These are phyloP conservation scores for Lasioglossum figueresi DNA, from an alignment of 2,888 invertebrate genomes.

Conservation along the genomic window DNA sequence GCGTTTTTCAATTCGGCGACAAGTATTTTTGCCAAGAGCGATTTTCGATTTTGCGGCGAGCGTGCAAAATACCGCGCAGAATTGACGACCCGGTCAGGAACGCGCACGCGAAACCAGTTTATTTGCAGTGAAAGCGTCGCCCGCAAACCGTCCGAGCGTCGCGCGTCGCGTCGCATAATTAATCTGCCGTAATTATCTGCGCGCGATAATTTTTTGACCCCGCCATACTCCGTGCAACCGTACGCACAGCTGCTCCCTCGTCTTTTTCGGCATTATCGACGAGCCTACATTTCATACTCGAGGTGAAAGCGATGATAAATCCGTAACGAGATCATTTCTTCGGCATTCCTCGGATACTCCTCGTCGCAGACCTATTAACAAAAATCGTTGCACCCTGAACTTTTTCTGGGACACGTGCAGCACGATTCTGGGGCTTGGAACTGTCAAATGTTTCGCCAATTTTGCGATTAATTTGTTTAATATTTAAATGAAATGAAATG, in stretches of 20 bases:
- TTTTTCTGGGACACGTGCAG: neutral
- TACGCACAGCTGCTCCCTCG: neutral
- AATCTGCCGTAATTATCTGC: constrained; percentile 38
- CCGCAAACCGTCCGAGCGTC: neutral
- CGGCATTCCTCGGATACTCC: neutral
- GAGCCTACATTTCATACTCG: neutral
- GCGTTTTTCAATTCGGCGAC: neutral
- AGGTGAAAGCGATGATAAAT: constrained; percentile 50
- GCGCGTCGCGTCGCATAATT: constrained; percentile 26
- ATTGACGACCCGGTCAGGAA: constrained; percentile 16
- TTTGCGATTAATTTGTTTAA: no score
- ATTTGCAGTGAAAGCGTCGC: constrained; percentile 32
- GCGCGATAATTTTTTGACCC: constrained; percentile 28
- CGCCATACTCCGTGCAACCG: neutral
- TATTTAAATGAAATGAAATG: no score
- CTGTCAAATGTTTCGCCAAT: no score
- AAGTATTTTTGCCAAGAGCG: neutral
- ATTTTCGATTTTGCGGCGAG: neutral
- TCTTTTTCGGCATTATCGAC: constrained; percentile 21
- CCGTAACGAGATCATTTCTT: constrained; percentile 22
- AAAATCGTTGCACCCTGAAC: neutral
- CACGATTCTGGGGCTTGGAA: neutral
- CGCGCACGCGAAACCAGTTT: neutral
- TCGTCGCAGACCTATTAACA: neutral
- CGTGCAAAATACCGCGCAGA: neutral